These are phyloP conservation scores for Brachionus plicatilis DNA, from an alignment of 1,140 invertebrate species.

Conservation along the genomic window DNA sequence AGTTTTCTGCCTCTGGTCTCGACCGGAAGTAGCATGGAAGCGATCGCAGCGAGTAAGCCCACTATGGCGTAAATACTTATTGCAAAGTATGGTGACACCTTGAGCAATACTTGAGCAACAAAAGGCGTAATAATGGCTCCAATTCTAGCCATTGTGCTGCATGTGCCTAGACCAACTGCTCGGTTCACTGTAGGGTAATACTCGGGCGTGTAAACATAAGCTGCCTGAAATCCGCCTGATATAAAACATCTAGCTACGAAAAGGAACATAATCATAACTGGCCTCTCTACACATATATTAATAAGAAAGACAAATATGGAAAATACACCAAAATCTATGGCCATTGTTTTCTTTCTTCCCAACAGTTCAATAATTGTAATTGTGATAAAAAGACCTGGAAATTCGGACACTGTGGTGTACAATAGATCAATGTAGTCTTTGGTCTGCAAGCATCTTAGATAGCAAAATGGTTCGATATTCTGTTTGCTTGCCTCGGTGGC, in stretches of 20 bases:
- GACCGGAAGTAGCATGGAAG: conserved; percentile 51
- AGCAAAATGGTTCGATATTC: conserved; percentile 58
- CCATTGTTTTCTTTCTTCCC: conserved; percentile 87
- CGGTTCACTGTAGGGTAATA: conserved; percentile 80
- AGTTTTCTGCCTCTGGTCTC: conserved; percentile 56
- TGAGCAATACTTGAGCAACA: conserved; percentile 71
- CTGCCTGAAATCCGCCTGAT: conserved; percentile 85
- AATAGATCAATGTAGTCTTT: conserved; percentile 84
- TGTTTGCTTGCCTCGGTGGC: conserved; percentile 39
- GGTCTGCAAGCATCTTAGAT: conserved; percentile 69
- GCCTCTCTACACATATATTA: conserved; percentile 68
- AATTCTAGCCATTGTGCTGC: conserved; percentile 79
- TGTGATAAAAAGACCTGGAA: conserved; percentile 86
- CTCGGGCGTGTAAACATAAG: conserved; percentile 91
- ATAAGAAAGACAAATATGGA: conserved; percentile 73
- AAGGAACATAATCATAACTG: conserved; percentile 23
- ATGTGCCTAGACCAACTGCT: conserved; percentile 78
- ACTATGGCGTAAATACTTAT: conserved; percentile 52
- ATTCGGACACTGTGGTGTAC: conserved; percentile 90
- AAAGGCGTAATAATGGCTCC: conserved; percentile 88
- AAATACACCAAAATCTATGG: conserved; percentile 81
- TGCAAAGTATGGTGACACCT: conserved; percentile 49
- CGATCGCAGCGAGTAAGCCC: conserved; percentile 49
- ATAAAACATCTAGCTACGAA: conserved; percentile 73
- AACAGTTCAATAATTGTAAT: conserved; percentile 82